phyloP scores from a whole-genome alignment of 23 tunicate genomes.

The Styela clava region DNA sequence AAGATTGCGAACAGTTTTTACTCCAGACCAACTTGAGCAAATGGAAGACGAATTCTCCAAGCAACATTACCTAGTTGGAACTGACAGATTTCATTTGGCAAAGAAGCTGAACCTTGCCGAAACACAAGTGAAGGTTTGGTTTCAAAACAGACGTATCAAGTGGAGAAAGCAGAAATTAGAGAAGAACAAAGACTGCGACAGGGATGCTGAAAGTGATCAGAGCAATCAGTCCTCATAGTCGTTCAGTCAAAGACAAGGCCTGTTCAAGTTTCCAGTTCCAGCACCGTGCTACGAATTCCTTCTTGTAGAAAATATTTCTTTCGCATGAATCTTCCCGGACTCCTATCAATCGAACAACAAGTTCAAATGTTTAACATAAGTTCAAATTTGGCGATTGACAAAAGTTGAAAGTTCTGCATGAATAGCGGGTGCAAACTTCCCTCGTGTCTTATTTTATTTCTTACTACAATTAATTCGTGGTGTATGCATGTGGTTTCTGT shows the following conservation, averaged over 20 bases:
- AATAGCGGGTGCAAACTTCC: neutral
- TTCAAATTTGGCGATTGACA: neutral
- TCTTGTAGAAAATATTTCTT: no score
- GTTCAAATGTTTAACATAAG: neutral
- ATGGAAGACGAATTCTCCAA: conserved; percentile 49
- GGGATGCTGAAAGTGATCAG: no score
- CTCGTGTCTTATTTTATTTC: neutral
- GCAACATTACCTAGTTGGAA: conserved; percentile 63
- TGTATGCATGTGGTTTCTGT: no score
- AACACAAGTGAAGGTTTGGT: conserved; percentile 74
- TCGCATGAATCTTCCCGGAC: no score
- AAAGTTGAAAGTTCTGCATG: neutral
- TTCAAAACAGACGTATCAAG: conserved; percentile 71
- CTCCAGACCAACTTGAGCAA: conserved; percentile 43
- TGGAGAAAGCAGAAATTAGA: conserved; percentile 41
- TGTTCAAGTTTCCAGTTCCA: neutral
- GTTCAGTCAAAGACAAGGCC: neutral
- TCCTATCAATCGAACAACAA: no score
- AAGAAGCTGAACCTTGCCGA: conserved; percentile 40
- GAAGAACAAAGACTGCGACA: neutral
- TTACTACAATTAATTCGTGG: no score
- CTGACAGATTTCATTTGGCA: conserved; percentile 49
- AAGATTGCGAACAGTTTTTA: conserved; percentile 59
- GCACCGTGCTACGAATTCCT: no score
- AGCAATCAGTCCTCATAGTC: no score